Evolutionary conservation across 1,140 invertebrate species (phyloP).

Genomic region (Trachymyrmex cornetzi): DNA sequence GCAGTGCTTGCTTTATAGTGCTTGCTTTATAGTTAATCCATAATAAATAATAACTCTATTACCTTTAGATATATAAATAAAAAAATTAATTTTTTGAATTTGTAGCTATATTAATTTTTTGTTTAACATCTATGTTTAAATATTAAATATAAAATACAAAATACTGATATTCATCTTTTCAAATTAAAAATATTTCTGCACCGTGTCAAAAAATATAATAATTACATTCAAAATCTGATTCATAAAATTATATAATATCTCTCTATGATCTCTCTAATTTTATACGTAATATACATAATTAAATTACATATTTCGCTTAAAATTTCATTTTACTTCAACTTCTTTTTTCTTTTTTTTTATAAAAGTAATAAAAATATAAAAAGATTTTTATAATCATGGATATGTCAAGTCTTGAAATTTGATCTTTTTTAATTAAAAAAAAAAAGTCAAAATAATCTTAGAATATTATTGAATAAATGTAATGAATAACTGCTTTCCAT

Average conservation of each 20-base stretch:
- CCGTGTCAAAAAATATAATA: neutral
- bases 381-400: neutral
- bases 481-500: neutral
- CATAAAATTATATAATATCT: neutral
- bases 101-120: too few species aligned
- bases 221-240: neutral
- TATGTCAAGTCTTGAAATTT: constrained; percentile 2
- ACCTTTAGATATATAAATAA: neutral
- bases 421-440: neutral
- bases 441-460: neutral
- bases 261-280: neutral
- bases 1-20: too few species aligned
- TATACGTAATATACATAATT: constrained; percentile 1
- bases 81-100: neutral
- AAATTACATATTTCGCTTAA: neutral
- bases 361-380: constrained; percentile 11
- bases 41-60: neutral
- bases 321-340: constrained; percentile 13
- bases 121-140: neutral
- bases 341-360: neutral
- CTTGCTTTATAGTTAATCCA: neutral
- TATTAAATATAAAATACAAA: constrained; percentile 7
- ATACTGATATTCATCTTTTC: neutral
- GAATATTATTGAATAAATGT: neutral
- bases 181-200: neutral